Conservation (phyloP, 2,113 vertebrate genomes). For the Drymodes brunneopygia region DNA sequence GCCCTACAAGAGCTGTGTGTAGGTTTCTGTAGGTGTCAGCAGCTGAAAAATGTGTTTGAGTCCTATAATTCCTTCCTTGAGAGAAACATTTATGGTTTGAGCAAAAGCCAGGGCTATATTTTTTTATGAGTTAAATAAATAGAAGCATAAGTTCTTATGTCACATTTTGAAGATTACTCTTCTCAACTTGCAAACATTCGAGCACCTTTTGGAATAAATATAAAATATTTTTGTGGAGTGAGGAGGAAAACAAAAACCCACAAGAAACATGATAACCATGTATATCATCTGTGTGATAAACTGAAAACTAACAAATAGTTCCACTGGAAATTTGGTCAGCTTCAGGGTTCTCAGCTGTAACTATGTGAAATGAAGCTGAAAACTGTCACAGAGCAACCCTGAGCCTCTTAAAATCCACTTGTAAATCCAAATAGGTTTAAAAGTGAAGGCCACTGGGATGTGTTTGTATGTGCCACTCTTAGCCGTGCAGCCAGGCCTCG, state of each 20-base stretch:
- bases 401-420: not conserved
- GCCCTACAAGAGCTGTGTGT: not conserved
- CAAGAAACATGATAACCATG: not conserved
- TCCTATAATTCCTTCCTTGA: not conserved
- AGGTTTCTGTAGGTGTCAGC: not conserved
- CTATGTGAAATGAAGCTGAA: not conserved
- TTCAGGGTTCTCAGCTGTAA: not conserved
- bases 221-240: not conserved
- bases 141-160: not conserved
- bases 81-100: not conserved
- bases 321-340: not conserved
- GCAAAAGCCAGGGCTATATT: not conserved
- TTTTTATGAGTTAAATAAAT: not conserved
- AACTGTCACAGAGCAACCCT: not conserved
- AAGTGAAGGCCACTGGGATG: not conserved
- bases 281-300: not conserved
- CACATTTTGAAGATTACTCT: not conserved
- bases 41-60: not conserved
- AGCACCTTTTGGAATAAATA: not conserved
- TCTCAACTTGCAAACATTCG: not conserved
- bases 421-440: not conserved
- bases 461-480: not conserved
- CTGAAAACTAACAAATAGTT: not conserved
- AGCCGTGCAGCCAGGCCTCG: fast-evolving
- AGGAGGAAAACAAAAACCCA: not conserved